phyloP scores from a whole-genome alignment of 2,797 vertebrate genomes.

The Cyclopterus lumpus region DNA sequence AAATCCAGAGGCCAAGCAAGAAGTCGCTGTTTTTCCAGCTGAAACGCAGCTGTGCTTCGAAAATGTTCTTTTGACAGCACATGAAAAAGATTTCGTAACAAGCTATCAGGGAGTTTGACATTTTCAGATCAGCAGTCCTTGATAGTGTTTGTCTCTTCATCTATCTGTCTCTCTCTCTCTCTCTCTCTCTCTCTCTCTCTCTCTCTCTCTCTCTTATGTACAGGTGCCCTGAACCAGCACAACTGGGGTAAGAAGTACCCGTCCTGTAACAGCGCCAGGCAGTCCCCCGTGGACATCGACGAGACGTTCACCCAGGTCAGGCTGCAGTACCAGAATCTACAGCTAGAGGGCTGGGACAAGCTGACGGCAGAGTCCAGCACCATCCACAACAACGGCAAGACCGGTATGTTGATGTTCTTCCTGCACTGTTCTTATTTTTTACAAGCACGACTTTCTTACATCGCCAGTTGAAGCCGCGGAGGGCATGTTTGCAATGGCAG shows the following conservation, averaged over 20 bases:
- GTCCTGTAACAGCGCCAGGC: constrained; percentile 89
- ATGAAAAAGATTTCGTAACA: neutral
- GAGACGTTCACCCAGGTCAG: constrained; percentile 93
- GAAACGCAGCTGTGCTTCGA: neutral
- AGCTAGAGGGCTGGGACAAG: constrained; percentile 89
- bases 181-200: neutral
- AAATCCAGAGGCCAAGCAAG: neutral
- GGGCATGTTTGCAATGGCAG: neutral
- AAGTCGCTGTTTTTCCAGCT: neutral
- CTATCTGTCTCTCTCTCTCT: neutral
- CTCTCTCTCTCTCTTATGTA: neutral
- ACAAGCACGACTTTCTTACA: neutral
- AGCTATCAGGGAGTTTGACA: neutral
- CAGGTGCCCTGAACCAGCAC: constrained; percentile 91
- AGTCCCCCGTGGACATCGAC: constrained; percentile 96
- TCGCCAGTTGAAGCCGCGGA: neutral
- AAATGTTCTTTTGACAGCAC: neutral
- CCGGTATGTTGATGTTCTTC: constrained; percentile 80
- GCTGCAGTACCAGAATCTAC: constrained; percentile 91
- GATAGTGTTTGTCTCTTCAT: neutral
- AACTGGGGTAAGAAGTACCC: constrained; percentile 94
- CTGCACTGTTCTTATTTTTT: neutral
- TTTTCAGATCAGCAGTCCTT: neutral
- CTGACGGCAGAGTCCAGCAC: constrained; percentile 73
- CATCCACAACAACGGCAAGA: constrained; percentile 94